Evolutionary conservation across 2,888 invertebrate species (phyloP).

Genomic region (Eupelmus urozonus): DNA sequence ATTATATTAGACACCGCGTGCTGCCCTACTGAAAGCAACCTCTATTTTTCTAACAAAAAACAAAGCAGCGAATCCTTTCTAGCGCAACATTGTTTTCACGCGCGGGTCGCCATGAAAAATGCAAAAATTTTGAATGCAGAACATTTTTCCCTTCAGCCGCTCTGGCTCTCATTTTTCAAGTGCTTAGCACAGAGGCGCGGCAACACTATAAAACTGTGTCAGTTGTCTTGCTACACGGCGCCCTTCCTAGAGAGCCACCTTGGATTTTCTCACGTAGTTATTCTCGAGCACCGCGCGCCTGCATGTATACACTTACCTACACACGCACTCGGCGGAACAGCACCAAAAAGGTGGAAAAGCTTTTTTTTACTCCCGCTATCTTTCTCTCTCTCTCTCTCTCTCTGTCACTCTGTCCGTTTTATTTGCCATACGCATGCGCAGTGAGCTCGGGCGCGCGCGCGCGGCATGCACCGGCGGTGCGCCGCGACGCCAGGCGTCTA

Average conservation of each 20-base stretch:
- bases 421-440: conserved; percentile 43
- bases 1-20: too few species aligned
- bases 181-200: neutral
- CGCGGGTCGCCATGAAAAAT: neutral
- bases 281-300: conserved; percentile 22
- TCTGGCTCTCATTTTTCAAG: conserved; percentile 1
- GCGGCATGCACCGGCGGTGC: conserved; percentile 53
- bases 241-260: conserved; percentile 5
- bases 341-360: neutral
- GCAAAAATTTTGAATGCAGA: conserved; percentile 18
- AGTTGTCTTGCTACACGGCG: conserved; percentile 8
- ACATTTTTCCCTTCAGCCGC: neutral
- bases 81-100: neutral
- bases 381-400: neutral
- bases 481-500: conserved; percentile 71
- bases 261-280: conserved; percentile 41
- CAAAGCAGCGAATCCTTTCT: neutral
- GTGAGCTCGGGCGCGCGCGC: neutral
- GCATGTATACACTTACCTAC: too few species aligned
- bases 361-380: neutral
- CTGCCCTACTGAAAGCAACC: too few species aligned
- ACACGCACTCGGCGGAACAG: too few species aligned
- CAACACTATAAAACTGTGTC: conserved; percentile 28
- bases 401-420: conserved; percentile 3
- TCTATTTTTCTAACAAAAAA: too few species aligned